Conservation (phyloP, 2,888 invertebrate genomes). For the Aspidiotus rigidus region DNA sequence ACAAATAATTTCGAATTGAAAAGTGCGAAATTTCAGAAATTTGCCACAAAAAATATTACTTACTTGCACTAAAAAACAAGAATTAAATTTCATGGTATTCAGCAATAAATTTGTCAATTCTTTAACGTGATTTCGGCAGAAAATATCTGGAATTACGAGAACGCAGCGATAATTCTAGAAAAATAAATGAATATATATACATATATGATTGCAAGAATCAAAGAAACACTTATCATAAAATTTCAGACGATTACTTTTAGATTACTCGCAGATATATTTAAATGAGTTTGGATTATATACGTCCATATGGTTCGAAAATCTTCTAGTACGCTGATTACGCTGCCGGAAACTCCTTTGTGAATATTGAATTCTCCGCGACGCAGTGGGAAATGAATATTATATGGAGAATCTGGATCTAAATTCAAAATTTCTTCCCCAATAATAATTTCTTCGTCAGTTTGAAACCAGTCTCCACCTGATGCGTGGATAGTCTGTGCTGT, state of each 20-base stretch:
- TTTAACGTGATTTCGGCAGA: slow-evolving; percentile 72
- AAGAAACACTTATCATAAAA: slow-evolving; percentile 1
- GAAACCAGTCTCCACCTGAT: slow-evolving; percentile 54
- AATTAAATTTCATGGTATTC: slow-evolving; percentile 71
- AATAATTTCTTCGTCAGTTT: slow-evolving; percentile 55
- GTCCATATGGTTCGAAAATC: slow-evolving; percentile 86
- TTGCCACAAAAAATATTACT: slow-evolving; percentile 39
- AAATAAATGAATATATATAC: slow-evolving; percentile 7
- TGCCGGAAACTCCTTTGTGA: slow-evolving; percentile 74
- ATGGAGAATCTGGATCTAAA: slow-evolving; percentile 59
- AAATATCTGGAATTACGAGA: slow-evolving; percentile 80
- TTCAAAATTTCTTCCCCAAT: slow-evolving; percentile 68
- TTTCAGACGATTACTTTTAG: slow-evolving; percentile 43
- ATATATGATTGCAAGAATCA: not conserved
- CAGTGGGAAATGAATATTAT: slow-evolving; percentile 84
- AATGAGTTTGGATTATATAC: slow-evolving; percentile 61
- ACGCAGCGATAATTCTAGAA: slow-evolving; percentile 75
- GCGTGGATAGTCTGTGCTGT: slow-evolving; percentile 39
- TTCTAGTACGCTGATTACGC: slow-evolving; percentile 69
- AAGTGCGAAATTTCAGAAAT: not conserved
- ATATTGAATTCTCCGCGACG: slow-evolving; percentile 78
- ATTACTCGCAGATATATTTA: slow-evolving; percentile 59
- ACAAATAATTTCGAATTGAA: not conserved
- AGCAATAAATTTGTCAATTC: slow-evolving; percentile 73
- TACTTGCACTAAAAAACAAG: slow-evolving; percentile 74